Base-by-base conservation (phyloP, 1,140 invertebrate species). In the Drosophila nasuta region DNA sequence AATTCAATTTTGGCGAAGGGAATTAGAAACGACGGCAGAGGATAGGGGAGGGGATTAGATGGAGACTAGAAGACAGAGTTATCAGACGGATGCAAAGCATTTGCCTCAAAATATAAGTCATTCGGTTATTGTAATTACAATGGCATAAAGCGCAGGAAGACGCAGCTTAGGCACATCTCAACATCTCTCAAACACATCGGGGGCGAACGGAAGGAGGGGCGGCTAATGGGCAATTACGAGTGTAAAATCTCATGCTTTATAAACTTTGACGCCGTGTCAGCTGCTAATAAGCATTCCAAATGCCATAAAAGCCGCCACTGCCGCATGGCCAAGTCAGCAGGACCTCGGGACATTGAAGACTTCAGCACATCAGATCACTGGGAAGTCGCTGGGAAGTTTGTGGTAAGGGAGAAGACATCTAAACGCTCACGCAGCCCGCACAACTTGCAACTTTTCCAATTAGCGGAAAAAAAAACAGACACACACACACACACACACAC, bases 391-490 rank as follows among this genome's bases (percentile, higher is more conserved):
- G 15, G n/a, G 46, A 30, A 10, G 13, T 25, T 25, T 25, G 20
- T 25, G 20, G 20, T 25, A 25, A 8, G 57, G 48, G 33, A 48
- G 33, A 56, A 70, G 52, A 65, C 25, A 35, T 20, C 17, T 58
- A 49, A 30, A 54, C 64, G 43, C 56, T 51, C 38, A 33, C 65
- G 59, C 13, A 48, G 65, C 71, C 49, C 71, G 57, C 65, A 86
- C 86, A 87, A 89, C 83, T 89, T 89, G 81, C 85, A 88, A 88
- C 83, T 88, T 88, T 88, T 88, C 85, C 85, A 88, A 88, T 88
- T 88, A 88, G 83, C 83, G 83, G 79, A 80, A 87, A 87, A 87
- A 87, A 86, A 88, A 45, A 48, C 43, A 48, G 25, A 60, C 28
- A 20, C 30, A 63, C 2, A 49, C 10, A 28, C 6, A 38, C 0